These are phyloP conservation scores for Drosophila algonquin DNA, from an alignment of 2,888 invertebrate genomes.

Conservation along the genomic window DNA sequence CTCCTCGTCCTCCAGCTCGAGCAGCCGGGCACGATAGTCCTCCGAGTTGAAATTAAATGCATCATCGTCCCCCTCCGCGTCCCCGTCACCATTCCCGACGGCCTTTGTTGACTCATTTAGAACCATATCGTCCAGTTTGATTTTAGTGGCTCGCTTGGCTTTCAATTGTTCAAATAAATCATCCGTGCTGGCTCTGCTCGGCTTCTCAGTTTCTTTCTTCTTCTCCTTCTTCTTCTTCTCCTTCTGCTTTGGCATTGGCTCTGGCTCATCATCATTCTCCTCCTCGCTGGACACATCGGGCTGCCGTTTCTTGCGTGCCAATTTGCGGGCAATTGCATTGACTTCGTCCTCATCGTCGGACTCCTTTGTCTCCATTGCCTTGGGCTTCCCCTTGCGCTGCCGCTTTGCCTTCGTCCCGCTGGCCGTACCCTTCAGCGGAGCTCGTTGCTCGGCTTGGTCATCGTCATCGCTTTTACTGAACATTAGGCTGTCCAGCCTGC, in stretches of 20 bases:
- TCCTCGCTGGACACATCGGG: conserved; percentile 66
- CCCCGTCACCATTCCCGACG: conserved; percentile 40
- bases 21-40: conserved; percentile 81
- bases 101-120: conserved; percentile 59
- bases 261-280: conserved; percentile 2
- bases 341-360: conserved; percentile 55
- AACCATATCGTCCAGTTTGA: conserved; percentile 70
- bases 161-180: conserved; percentile 79
- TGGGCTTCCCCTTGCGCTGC: conserved; percentile 37
- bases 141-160: conserved; percentile 73
- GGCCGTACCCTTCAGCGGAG: conserved; percentile 45
- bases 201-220: conserved; percentile 24
- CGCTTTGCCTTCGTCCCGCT: conserved; percentile 45
- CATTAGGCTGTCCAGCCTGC: conserved; percentile 80
- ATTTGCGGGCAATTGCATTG: conserved; percentile 77
- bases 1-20: conserved; percentile 71
- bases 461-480: conserved; percentile 84
- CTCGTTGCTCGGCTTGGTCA: conserved; percentile 78
- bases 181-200: conserved; percentile 55
- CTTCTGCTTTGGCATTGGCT: conserved; percentile 18
- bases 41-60: conserved; percentile 83
- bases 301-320: conserved; percentile 73
- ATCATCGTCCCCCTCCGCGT: conserved; percentile 51
- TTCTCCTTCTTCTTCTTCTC: neutral
- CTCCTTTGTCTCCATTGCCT: conserved; percentile 35